Evolutionary conservation across 2,888 invertebrate species (phyloP).

Genomic region (Brachypterus glaber): DNA sequence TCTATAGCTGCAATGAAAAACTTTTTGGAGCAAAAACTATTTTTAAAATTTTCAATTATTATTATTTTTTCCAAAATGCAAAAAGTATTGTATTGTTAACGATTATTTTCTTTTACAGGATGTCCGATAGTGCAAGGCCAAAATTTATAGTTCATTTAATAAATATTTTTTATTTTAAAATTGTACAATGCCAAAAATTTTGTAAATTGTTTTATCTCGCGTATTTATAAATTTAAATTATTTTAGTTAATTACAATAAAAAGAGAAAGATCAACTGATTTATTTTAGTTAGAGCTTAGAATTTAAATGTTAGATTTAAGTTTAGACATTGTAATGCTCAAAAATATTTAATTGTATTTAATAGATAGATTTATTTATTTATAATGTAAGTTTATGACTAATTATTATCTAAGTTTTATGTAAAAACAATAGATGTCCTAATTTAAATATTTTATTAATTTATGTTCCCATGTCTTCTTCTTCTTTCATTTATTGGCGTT

Average conservation of each 20-base stretch:
- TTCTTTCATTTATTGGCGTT: too few relatives aligned
- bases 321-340: slow-evolving; percentile 27
- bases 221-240: too few relatives aligned
- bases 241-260: too few relatives aligned
- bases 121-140: slow-evolving; percentile 31
- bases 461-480: too few relatives aligned
- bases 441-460: too few relatives aligned
- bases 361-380: slow-evolving; percentile 21
- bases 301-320: slow-evolving; percentile 19
- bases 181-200: slow-evolving; percentile 35
- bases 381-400: slow-evolving; percentile 4
- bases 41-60: too few relatives aligned
- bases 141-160: slow-evolving; percentile 26
- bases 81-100: not conserved
- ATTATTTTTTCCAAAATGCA: too few relatives aligned
- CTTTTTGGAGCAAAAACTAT: too few relatives aligned
- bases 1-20: too few relatives aligned
- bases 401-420: slow-evolving; percentile 16
- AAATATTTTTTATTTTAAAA: slow-evolving; percentile 15
- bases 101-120: slow-evolving; percentile 25
- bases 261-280: too few relatives aligned
- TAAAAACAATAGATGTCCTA: slow-evolving; percentile 15
- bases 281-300: slow-evolving; percentile 11
- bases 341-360: slow-evolving; percentile 25
- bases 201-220: slow-evolving; percentile 30